Percentiles rank a stretch among this genome's conserved stretches.
Evolutionary conservation across 2,888 invertebrate species (phyloP).

Genomic region (Ischnus inquisitorius): DNA sequence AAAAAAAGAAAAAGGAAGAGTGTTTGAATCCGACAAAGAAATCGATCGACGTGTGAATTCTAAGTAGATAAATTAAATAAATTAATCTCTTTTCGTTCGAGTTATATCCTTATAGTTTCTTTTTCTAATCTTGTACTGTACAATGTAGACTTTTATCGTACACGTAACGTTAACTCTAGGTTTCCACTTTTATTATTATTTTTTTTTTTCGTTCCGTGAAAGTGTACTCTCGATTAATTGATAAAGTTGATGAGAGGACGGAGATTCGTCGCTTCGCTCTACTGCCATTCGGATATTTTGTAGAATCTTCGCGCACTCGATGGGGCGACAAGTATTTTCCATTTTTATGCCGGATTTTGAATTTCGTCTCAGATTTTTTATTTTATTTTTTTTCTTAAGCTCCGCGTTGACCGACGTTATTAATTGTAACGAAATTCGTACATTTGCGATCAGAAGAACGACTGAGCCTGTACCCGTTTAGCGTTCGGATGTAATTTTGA

Average conservation of each 20-base stretch:
- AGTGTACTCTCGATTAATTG: constrained; percentile 27
- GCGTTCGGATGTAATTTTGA: not conserved
- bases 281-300: not conserved
- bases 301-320: not conserved
- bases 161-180: constrained; percentile 3
- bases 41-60: constrained; percentile 61
- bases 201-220: constrained; percentile 24
- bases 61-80: constrained; percentile 68
- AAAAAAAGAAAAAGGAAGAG: constrained; percentile 1
- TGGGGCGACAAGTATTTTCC: not conserved
- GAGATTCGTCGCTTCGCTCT: not conserved
- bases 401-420: not conserved
- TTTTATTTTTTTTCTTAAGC: not conserved
- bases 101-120: constrained; percentile 48
- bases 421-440: not conserved
- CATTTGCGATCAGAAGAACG: not conserved
- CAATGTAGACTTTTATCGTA: not conserved
- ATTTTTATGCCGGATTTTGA: not conserved
- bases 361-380: not conserved
- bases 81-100: constrained; percentile 63
- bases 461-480: not conserved
- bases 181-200: not conserved
- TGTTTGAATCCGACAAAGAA: constrained; percentile 14
- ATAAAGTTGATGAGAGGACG: not conserved
- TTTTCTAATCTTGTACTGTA: constrained; percentile 10